Evolutionary conservation across 2,113 vertebrate genomes (phyloP).

Genomic region (Varanus komodoensis): DNA sequence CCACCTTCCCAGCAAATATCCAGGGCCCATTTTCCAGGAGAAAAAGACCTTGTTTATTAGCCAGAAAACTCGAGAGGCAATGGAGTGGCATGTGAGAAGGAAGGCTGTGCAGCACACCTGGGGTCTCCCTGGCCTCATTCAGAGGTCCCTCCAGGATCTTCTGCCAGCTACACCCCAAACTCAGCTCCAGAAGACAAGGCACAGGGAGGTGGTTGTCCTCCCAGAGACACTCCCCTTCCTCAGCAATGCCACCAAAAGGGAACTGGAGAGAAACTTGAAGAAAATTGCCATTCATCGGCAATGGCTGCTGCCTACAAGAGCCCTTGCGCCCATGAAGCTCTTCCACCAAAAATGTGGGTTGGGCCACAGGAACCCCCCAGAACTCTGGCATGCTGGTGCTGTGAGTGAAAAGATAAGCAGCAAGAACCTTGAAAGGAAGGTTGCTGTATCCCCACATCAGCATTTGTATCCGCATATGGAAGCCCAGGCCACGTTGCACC

Average conservation of each 20-base stretch:
- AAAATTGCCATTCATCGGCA: background rate
- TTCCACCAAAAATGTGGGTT: background rate
- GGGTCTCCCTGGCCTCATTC: background rate
- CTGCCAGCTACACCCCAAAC: background rate
- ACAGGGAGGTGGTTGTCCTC: background rate
- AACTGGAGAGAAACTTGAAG: conserved; percentile 9
- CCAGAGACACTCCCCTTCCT: background rate
- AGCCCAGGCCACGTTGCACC: background rate
- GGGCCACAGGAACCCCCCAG: background rate
- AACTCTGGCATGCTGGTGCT: background rate
- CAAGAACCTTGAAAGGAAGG: background rate
- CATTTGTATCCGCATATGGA: too few species aligned
- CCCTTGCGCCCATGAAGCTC: background rate
- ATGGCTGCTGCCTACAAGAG: conserved; percentile 1
- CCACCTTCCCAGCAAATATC: too few species aligned
- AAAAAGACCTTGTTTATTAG: background rate
- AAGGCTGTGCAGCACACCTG: background rate
- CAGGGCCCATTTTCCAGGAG: background rate
- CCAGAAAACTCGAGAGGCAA: background rate
- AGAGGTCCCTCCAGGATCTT: background rate
- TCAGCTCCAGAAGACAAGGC: background rate
- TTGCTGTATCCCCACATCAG: background rate
- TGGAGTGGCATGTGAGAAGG: conserved; percentile 21
- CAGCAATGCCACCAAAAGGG: background rate
- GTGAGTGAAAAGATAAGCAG: background rate